Conservation (phyloP, 2,113 vertebrate species). For the Narcine bancroftii region DNA sequence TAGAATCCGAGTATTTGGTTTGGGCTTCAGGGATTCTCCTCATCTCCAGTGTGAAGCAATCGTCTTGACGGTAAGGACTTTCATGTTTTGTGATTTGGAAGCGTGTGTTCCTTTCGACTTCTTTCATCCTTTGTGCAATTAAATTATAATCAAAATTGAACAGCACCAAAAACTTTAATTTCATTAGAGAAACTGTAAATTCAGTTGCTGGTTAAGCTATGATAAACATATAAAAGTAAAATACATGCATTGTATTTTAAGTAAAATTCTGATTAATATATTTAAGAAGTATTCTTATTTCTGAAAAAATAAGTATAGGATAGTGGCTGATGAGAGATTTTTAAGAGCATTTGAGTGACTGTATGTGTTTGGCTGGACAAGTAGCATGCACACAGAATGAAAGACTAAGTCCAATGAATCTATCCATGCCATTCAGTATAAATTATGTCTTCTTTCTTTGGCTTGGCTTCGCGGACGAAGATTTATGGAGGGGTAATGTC, state of each 20-base stretch:
- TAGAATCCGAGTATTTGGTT: slow-evolving; percentile 49
- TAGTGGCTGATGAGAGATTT: background rate
- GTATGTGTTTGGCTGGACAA: background rate
- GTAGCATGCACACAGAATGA: background rate
- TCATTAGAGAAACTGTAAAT: background rate
- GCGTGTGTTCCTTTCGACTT: background rate
- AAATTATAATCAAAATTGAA: background rate
- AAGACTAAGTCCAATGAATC: background rate
- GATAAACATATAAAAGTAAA: background rate
- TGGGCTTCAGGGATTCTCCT: slow-evolving; percentile 50
- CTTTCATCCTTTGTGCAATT: background rate
- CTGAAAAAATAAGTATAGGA: background rate
- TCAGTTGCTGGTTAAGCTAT: background rate
- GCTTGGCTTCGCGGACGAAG: too few relatives aligned
- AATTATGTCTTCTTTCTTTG: too few relatives aligned
- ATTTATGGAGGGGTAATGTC: too few relatives aligned
- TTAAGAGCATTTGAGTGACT: background rate
- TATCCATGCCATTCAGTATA: background rate
- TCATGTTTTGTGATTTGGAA: background rate
- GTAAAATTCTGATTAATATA: background rate
- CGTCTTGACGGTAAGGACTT: slow-evolving; percentile 54
- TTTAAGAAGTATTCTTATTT: background rate
- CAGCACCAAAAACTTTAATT: background rate
- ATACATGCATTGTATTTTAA: background rate
- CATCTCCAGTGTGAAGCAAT: slow-evolving; percentile 56